Conservation (phyloP, 2,888 invertebrate genomes). For the Torymus tubicola region DNA sequence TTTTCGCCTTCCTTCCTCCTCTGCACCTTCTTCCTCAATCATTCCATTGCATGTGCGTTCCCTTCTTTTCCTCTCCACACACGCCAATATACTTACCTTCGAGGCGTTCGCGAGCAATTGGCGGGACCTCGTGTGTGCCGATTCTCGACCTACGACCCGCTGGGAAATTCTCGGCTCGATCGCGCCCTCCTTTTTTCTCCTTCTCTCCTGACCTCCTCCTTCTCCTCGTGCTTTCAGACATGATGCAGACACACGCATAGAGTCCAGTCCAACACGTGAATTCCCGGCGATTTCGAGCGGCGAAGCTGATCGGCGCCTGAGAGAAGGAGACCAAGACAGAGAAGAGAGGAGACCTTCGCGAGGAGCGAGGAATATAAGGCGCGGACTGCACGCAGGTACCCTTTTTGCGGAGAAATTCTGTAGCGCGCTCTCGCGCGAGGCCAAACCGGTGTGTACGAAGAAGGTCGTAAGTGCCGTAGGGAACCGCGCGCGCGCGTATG, state of each 20-base stretch:
- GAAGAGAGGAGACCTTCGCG: background rate
- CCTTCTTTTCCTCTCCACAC: slow-evolving; percentile 40
- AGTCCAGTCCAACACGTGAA: too few relatives aligned
- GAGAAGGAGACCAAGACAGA: background rate
- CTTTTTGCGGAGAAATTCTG: slow-evolving; percentile 32
- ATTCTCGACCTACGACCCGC: slow-evolving; percentile 43
- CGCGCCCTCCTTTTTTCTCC: slow-evolving; percentile 14
- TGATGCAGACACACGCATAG: too few relatives aligned
- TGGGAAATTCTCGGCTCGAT: slow-evolving; percentile 26
- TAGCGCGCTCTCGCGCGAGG: background rate
- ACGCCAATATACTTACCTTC: slow-evolving; percentile 45
- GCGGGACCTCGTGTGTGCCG: background rate
- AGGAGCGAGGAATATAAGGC: slow-evolving; percentile 2
- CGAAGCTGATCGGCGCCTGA: too few relatives aligned
- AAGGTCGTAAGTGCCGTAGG: background rate
- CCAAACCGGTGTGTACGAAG: slow-evolving; percentile 6
- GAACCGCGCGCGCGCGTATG: background rate
- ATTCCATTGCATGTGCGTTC: slow-evolving; percentile 59
- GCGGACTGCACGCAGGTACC: slow-evolving; percentile 24
- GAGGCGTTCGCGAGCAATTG: background rate
- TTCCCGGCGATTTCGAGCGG: too few relatives aligned
- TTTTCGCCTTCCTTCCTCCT: background rate
- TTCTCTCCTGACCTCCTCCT: background rate
- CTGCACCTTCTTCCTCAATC: slow-evolving; percentile 53
- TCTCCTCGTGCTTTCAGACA: too few relatives aligned